These are phyloP conservation scores for Mylabris sibirica DNA, from an alignment of 2,888 invertebrate species.

Conservation along the genomic window DNA sequence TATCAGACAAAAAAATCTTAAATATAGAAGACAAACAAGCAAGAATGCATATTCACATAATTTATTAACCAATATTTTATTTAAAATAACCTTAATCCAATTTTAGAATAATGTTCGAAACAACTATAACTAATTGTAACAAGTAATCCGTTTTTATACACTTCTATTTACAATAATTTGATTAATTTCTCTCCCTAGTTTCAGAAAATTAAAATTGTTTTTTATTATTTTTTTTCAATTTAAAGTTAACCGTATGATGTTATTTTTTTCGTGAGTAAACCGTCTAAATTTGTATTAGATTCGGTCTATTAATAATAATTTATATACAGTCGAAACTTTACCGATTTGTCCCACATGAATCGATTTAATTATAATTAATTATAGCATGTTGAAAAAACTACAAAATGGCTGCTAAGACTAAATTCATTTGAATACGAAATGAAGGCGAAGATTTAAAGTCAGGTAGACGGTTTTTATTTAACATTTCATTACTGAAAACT, in stretches of 20 bases:
- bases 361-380: neutral
- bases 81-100: too few species aligned
- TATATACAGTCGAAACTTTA: neutral
- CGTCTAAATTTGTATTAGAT: neutral
- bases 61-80: too few species aligned
- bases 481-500: neutral
- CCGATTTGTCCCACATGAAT: neutral
- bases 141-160: neutral
- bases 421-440: neutral
- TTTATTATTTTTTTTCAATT: neutral
- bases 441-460: neutral
- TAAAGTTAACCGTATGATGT: neutral
- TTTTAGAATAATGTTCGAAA: too few species aligned
- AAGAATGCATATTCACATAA: too few species aligned
- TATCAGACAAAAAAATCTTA: too few species aligned
- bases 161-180: neutral
- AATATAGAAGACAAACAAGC: too few species aligned
- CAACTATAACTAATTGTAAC: neutral
- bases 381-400: neutral
- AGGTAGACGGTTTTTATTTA: neutral
- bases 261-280: constrained; percentile 4
- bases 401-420: neutral
- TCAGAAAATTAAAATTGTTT: neutral
- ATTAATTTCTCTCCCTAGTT: neutral
- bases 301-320: neutral